Evolutionary conservation across 2,888 invertebrate genomes (phyloP).

Genomic region (Creontiades dilutus): DNA sequence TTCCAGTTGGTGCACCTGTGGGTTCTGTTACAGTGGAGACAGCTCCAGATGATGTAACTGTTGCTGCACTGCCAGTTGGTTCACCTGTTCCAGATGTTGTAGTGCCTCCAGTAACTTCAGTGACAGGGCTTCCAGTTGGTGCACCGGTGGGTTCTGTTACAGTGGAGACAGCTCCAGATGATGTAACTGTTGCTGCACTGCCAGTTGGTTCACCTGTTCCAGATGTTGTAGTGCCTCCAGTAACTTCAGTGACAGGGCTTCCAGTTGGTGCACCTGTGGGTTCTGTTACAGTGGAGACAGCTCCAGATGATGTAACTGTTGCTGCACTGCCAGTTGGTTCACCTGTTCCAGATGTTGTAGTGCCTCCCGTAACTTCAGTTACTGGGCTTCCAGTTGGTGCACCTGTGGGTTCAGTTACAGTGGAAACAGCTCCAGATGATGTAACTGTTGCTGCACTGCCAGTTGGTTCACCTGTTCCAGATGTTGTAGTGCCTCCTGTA

Average conservation of each 20-base stretch:
- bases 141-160: background rate
- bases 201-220: background rate
- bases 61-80: background rate
- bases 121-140: background rate
- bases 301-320: constrained; percentile 3
- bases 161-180: background rate
- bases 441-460: background rate
- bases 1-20: background rate
- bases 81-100: background rate
- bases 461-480: background rate
- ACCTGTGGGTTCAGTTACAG: background rate
- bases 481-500: background rate
- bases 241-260: background rate
- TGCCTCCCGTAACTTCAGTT: background rate
- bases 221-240: background rate
- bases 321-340: background rate
- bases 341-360: background rate
- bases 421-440: background rate
- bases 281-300: background rate
- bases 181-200: background rate
- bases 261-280: background rate
- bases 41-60: constrained; percentile 11
- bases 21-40: background rate
- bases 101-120: background rate
- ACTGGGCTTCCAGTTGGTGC: background rate